Conservation (phyloP, 2,797 vertebrate genomes). For the Vespertilio murinus region DNA sequence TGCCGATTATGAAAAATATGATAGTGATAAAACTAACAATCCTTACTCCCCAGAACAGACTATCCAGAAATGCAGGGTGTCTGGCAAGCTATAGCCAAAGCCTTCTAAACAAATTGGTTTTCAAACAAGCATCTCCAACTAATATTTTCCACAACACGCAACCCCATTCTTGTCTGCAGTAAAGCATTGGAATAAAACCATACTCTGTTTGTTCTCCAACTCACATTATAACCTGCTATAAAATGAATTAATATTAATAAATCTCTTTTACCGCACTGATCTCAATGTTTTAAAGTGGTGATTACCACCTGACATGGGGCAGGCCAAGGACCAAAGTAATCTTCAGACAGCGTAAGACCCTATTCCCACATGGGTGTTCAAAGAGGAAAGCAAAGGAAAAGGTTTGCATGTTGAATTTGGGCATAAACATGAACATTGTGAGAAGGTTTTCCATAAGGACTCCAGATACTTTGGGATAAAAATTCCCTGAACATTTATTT, state of each 20-base stretch:
- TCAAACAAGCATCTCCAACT: conserved; percentile 68
- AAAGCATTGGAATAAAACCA: conserved; percentile 62
- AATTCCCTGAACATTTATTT: conserved; percentile 30
- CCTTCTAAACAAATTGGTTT: conserved; percentile 74
- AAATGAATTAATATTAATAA: conserved; percentile 78
- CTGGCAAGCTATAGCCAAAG: conserved; percentile 59
- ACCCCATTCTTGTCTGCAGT: conserved; percentile 62
- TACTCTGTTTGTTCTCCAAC: conserved; percentile 71
- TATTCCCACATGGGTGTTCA: neutral
- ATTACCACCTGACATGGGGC: conserved; percentile 66
- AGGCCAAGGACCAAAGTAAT: conserved; percentile 37
- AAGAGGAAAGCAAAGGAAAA: conserved; percentile 4
- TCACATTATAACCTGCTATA: conserved; percentile 73
- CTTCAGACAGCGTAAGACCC: conserved; percentile 6
- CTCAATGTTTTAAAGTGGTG: conserved; percentile 63
- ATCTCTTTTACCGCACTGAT: conserved; percentile 73
- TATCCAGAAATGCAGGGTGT: conserved; percentile 49
- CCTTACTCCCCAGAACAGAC: conserved; percentile 50
- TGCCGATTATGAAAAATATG: conserved; percentile 52
- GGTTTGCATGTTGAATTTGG: conserved; percentile 1
- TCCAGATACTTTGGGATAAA: conserved; percentile 50
- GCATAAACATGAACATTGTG: neutral
- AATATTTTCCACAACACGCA: conserved; percentile 69
- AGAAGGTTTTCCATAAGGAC: conserved; percentile 54
- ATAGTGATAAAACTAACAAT: conserved; percentile 54